Evolutionary conservation across 35 echinoderm and acorn worm genomes (phyloP).

Genomic region (Strongylocentrotus purpuratus): DNA sequence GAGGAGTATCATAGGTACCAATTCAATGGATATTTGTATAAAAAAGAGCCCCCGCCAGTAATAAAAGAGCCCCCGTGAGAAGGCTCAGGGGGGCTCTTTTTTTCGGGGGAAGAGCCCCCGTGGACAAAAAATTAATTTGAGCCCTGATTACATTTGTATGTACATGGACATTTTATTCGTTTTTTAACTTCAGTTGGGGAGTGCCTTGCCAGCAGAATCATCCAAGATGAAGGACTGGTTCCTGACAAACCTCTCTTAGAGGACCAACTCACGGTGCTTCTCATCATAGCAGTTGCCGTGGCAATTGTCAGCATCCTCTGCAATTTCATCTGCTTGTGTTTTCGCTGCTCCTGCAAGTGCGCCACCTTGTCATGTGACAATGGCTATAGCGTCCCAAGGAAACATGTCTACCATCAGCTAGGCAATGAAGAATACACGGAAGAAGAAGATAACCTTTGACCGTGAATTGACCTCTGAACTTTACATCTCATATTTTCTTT

Average conservation of each 20-base stretch:
- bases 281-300: constrained; percentile 36
- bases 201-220: constrained; percentile 69
- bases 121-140: too few relatives aligned
- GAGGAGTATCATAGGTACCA: too few relatives aligned
- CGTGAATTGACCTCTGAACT: not conserved
- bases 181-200: constrained; percentile 66
- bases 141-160: too few relatives aligned
- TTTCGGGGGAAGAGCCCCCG: too few relatives aligned
- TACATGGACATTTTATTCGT: not conserved
- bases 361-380: not conserved
- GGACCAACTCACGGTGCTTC: constrained; percentile 62
- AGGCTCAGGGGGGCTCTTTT: too few relatives aligned
- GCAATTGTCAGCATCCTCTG: constrained; percentile 67
- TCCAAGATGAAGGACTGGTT: constrained; percentile 51
- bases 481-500: constrained; percentile 21
- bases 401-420: constrained; percentile 28
- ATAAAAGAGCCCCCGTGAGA: too few relatives aligned
- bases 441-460: constrained; percentile 36
- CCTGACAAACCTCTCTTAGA: constrained; percentile 52
- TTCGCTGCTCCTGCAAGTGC: constrained; percentile 69
- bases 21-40: too few relatives aligned
- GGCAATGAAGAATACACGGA: constrained; percentile 20
- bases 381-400: not conserved
- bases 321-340: constrained; percentile 80
- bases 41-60: too few relatives aligned